Evolutionary conservation across 1,140 invertebrate species (phyloP).

Genomic region (Drosophila kurseongensis): DNA sequence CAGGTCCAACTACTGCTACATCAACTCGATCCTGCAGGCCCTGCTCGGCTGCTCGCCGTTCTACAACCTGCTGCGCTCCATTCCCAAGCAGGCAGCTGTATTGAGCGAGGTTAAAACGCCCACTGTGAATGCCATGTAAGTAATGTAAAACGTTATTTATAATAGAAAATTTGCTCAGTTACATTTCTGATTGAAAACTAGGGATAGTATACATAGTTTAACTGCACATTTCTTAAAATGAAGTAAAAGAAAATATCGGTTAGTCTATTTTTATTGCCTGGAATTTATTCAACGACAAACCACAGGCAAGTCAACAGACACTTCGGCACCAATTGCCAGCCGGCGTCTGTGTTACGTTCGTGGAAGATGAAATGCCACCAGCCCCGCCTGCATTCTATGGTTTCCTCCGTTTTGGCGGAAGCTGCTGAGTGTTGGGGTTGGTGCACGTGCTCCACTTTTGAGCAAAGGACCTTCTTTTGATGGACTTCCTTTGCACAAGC

Average conservation of each 20-base stretch:
- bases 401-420: constrained; percentile 57
- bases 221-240: no score
- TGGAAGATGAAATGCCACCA: constrained; percentile 68
- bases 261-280: no score
- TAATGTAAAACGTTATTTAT: background rate
- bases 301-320: constrained; percentile 82
- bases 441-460: constrained; percentile 44
- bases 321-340: constrained; percentile 42
- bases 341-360: constrained; percentile 76
- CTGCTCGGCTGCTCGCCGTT: constrained; percentile 96
- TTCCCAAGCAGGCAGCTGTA: constrained; percentile 87
- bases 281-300: background rate
- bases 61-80: constrained; percentile 93
- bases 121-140: constrained; percentile 93
- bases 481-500: constrained; percentile 10
- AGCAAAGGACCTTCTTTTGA: constrained; percentile 1
- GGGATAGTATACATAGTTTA: no score
- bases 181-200: no score
- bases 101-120: constrained; percentile 90
- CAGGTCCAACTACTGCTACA: constrained; percentile 97
- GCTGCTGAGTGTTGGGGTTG: constrained; percentile 22
- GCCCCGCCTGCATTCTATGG: constrained; percentile 16
- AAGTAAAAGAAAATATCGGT: no score
- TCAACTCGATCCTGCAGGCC: constrained; percentile 96
- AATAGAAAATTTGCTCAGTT: no score